Base-by-base conservation (phyloP, 2,888 invertebrate genomes). In the Torymus aiolomorphi region DNA sequence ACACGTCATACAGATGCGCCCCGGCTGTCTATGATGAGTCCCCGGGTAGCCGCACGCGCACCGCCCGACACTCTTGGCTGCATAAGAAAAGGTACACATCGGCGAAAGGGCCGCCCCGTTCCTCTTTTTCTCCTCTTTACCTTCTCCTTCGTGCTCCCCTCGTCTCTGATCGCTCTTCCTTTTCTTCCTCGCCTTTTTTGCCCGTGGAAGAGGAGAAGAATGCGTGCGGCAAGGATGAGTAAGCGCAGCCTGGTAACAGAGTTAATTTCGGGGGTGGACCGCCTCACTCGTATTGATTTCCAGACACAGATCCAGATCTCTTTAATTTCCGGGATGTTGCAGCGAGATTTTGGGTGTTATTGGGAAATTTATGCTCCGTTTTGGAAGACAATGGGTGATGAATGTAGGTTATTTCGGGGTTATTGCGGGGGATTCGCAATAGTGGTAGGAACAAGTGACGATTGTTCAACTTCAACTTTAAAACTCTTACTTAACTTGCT, bases 41-140 rank as follows among this genome's bases (percentile, higher is more conserved):
- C 80, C 80, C 73, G 62, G 80, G 80, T 74, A 65, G 73, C 67
- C 76, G 70, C 57, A 73, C 76, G 75, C 76, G 52, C 51, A 80
- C 80, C 76, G 76, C 67, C 76, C 76, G 80, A 80, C 72, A 77
- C 69, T 77, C 70, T 80, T 77, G 70, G 77, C 80, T 80, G 80
- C 77, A 49, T 73, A 77, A 65, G 70, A 80, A 77, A 80, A 80
- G 80, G 80, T 80, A 80, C 3, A 8, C 42, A 42, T 42, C 42
- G 42, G 8, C 42, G 8, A 1, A 42, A 42, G 57, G 11, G 52
- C 31, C 42, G n/a, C 72, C n/a, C 11, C 57, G 16, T 10, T 14
- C n/a, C 20, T 66, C 59, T 14, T 63, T 2, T 63, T 54, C 24
- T 65, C 51, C 51, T 42, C 18, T 20, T 57, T 13, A 2, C 1